A percentile compares a stretch with the other conserved stretches of the same genome.
Evolutionary conservation across 2,797 vertebrate species (phyloP).

Genomic region (Oryzias sinensis): DNA sequence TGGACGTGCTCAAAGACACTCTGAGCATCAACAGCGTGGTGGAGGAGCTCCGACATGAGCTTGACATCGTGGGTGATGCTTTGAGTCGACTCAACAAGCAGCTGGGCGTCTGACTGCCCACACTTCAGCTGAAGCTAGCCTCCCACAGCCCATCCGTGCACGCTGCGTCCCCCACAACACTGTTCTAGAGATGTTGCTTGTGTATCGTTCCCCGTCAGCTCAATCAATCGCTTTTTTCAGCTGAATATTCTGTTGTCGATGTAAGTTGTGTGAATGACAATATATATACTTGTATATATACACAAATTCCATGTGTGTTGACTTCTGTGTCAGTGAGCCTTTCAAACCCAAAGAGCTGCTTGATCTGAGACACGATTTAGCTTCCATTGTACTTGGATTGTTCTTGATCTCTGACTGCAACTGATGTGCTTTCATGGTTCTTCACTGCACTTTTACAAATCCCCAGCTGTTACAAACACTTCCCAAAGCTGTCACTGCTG

Average conservation of each 20-base stretch:
- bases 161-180: conserved; percentile 25
- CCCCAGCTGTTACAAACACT: conserved; percentile 38
- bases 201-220: conserved; percentile 47
- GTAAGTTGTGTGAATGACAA: conserved; percentile 24
- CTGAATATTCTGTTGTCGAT: conserved; percentile 28
- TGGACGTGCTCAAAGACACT: conserved; percentile 90
- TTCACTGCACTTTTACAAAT: conserved; percentile 27
- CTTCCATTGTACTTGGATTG: conserved; percentile 22
- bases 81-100: conserved; percentile 89
- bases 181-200: conserved; percentile 47
- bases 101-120: conserved; percentile 76
- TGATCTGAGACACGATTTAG: conserved; percentile 25
- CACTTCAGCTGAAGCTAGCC: not conserved
- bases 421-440: conserved; percentile 29
- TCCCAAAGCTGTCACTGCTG: conserved; percentile 28
- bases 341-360: conserved; percentile 60
- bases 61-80: conserved; percentile 90
- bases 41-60: conserved; percentile 90
- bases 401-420: conserved; percentile 22
- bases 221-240: conserved; percentile 43
- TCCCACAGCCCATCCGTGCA: conserved; percentile 7
- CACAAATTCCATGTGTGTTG: conserved; percentile 31
- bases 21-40: conserved; percentile 89
- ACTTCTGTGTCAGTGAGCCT: conserved; percentile 22
- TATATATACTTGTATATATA: conserved; percentile 26